Evolutionary conservation across 2,888 invertebrate genomes (phyloP).

Genomic region (Doris montereyensis): DNA sequence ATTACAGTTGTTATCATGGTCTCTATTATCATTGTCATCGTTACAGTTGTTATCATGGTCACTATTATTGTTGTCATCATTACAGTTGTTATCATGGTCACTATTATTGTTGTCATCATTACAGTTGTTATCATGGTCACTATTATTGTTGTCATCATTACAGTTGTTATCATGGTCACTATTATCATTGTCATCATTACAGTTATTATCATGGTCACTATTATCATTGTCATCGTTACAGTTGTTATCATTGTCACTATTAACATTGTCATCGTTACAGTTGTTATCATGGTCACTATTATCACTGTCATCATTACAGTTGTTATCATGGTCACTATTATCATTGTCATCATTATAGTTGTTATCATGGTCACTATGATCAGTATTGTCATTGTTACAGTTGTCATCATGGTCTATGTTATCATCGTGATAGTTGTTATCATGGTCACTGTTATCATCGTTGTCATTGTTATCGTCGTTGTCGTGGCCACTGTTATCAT

Average conservation of each 20-base stretch:
- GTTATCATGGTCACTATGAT: not conserved
- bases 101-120: not conserved
- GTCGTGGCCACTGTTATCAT: no score
- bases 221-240: not conserved
- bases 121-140: not conserved
- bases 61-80: not conserved
- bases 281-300: not conserved
- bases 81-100: not conserved
- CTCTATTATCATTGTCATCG: not conserved
- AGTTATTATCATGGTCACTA: not conserved
- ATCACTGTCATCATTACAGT: not conserved
- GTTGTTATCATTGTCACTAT: not conserved
- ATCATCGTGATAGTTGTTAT: not conserved
- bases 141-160: not conserved
- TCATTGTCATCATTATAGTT: not conserved
- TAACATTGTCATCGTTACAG: not conserved
- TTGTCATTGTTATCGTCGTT: slow-evolving; percentile 9
- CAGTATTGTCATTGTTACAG: not conserved
- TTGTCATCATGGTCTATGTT: not conserved
- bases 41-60: not conserved
- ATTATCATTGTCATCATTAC: not conserved
- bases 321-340: not conserved
- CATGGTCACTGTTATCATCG: not conserved
- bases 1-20: not conserved
- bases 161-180: not conserved